Conservation (phyloP, 2,797 vertebrate species). For the Eidolon dupreanum region DNA sequence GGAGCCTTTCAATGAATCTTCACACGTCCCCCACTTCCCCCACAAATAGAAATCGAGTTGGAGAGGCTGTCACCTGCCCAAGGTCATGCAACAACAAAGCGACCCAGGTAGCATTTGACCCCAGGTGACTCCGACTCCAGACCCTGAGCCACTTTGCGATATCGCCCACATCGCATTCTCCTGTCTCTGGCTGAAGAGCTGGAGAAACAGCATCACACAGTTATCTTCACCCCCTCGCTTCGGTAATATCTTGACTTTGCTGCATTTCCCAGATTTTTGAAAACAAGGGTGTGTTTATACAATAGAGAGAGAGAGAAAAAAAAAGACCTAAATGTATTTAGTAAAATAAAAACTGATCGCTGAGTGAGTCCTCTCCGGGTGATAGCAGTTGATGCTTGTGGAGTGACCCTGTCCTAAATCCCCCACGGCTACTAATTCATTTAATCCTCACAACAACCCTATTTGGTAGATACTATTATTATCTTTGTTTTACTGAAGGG, state of each 20-base stretch:
- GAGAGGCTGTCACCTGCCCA: neutral
- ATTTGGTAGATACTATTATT: neutral
- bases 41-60: neutral
- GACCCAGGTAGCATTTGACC: neutral
- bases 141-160: neutral
- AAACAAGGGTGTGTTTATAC: neutral
- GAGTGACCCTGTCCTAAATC: fast-evolving
- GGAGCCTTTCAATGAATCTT: neutral
- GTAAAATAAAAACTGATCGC: neutral
- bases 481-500: neutral
- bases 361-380: neutral
- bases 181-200: neutral
- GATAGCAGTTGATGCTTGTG: neutral
- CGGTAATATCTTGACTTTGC: neutral
- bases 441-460: neutral
- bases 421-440: fast-evolving
- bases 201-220: neutral
- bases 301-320: too few relatives aligned
- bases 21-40: too few relatives aligned
- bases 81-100: neutral
- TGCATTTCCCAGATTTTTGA: neutral
- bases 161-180: neutral
- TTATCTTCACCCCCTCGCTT: neutral
- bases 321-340: neutral
- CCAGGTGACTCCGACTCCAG: neutral